A percentile compares a stretch with the other conserved stretches of the same genome.
These are phyloP conservation scores for Dicaeum eximium DNA, from an alignment of 2,113 vertebrate species.

Conservation along the genomic window DNA sequence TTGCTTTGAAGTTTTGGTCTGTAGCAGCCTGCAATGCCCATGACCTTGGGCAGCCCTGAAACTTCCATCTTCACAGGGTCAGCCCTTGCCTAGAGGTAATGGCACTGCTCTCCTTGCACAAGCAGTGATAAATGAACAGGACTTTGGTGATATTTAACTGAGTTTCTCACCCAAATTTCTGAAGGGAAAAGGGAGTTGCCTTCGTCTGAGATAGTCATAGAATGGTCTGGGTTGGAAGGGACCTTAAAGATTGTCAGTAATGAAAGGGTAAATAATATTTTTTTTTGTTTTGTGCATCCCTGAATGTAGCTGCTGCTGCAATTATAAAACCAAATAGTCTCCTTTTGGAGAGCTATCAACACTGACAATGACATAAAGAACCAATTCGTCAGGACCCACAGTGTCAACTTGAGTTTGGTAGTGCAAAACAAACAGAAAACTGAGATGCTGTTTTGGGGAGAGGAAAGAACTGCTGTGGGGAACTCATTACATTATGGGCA, in stretches of 20 bases:
- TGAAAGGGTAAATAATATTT: background rate
- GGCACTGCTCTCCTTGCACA: background rate
- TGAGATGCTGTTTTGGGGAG: background rate
- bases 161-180: background rate
- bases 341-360: slow-evolving; percentile 17
- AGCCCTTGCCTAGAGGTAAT: background rate
- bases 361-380: slow-evolving; percentile 6
- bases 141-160: background rate
- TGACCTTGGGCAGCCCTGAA: background rate
- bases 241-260: background rate
- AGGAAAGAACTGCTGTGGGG: slow-evolving; percentile 46
- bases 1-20: background rate
- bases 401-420: slow-evolving; percentile 14
- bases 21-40: background rate
- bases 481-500: slow-evolving; percentile 45
- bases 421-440: slow-evolving; percentile 51
- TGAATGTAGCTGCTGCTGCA: background rate
- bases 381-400: slow-evolving; percentile 34
- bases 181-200: background rate
- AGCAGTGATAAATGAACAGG: background rate
- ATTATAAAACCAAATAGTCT: slow-evolving; percentile 21
- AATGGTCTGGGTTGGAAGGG: background rate
- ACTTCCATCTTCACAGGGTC: background rate
- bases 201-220: background rate
- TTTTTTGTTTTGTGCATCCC: background rate